Evolutionary conservation across 2,888 invertebrate species (phyloP).

Genomic region (Dione juno): DNA sequence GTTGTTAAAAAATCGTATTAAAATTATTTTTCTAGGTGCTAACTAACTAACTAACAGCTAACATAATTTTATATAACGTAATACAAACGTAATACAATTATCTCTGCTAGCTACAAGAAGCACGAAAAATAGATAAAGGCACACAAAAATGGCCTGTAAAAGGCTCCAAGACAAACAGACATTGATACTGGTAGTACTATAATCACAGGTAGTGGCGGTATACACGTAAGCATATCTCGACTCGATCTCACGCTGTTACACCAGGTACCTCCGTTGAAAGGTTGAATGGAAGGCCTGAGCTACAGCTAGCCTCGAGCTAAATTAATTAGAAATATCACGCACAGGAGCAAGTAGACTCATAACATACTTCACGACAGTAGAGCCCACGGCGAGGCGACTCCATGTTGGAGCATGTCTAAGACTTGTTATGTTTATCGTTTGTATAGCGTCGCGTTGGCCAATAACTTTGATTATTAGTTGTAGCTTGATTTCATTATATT

Average conservation of each 20-base stretch:
- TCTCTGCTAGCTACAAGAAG: too few species aligned
- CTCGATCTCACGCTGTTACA: slow-evolving; percentile 41
- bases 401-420: slow-evolving; percentile 12
- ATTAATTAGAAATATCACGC: slow-evolving; percentile 65
- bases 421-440: slow-evolving; percentile 27
- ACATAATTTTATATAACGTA: too few species aligned
- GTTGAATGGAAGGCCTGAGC: slow-evolving; percentile 30
- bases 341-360: slow-evolving; percentile 56
- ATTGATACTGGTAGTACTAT: slow-evolving; percentile 7
- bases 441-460: slow-evolving; percentile 15
- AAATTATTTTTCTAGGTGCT: too few species aligned
- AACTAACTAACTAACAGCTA: too few species aligned
- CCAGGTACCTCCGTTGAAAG: slow-evolving; percentile 34
- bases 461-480: slow-evolving; percentile 21
- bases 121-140: too few species aligned
- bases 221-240: slow-evolving; percentile 29
- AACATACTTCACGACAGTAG: slow-evolving; percentile 54
- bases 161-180: neutral
- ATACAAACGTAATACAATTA: too few species aligned
- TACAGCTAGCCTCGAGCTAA: slow-evolving; percentile 57
- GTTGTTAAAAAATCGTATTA: too few species aligned
- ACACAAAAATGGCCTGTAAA: too few species aligned
- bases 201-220: slow-evolving; percentile 28
- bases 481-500: neutral
- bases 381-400: slow-evolving; percentile 34